A percentile compares a stretch with the other conserved stretches of the same genome.
These are phyloP conservation scores for Spodoptera picta DNA, from an alignment of 2,888 invertebrate species.

Conservation along the genomic window DNA sequence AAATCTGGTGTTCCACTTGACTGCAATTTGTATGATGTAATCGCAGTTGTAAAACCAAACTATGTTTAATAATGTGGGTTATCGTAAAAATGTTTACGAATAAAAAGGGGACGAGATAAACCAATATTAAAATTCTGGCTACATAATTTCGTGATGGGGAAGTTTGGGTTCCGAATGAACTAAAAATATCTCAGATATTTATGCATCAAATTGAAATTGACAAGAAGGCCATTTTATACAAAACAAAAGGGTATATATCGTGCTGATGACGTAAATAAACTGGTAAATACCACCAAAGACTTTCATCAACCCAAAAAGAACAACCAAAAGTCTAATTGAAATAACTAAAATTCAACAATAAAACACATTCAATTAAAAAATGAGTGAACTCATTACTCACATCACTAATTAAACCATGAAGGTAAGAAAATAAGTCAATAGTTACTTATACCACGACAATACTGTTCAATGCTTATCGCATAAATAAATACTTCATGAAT, in stretches of 20 bases:
- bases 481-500: conserved; percentile 18
- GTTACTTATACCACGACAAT: conserved; percentile 8
- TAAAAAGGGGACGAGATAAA: conserved; percentile 27
- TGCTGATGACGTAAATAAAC: too few relatives aligned
- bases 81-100: conserved; percentile 43
- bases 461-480: conserved; percentile 6
- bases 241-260: too few relatives aligned
- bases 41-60: conserved; percentile 33
- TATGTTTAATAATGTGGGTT: conserved; percentile 40
- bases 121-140: conserved; percentile 8
- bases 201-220: background rate
- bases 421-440: conserved; percentile 24
- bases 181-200: background rate
- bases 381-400: conserved; percentile 16
- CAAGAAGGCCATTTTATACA: too few relatives aligned
- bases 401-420: conserved; percentile 20
- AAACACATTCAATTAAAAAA: background rate
- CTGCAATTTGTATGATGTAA: conserved; percentile 43
- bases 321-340: background rate
- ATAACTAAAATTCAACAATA: background rate
- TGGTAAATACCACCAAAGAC: too few relatives aligned
- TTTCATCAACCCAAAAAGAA: background rate
- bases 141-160: conserved; percentile 4
- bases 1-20: conserved; percentile 47
- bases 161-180: background rate